Base-by-base conservation (phyloP, 1,140 invertebrate species). In the Agrilus planipennis region DNA sequence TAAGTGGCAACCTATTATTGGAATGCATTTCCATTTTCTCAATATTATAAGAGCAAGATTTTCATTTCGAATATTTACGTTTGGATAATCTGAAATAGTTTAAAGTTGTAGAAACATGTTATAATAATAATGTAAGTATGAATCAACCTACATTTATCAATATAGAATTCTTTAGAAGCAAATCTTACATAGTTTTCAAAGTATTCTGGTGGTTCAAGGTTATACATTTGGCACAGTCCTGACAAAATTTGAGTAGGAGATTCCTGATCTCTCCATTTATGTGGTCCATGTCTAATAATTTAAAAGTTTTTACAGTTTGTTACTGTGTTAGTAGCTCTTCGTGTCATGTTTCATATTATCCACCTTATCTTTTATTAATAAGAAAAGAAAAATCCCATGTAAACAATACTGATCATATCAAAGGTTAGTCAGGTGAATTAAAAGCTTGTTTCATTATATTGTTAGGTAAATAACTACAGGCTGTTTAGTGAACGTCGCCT, bases 221-320 rank as follows among this genome's bases (percentile, higher is more conserved):
- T 75, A 37, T 76, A 72, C 29, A 71, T 75, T 35, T 68, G 68
- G 54, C 87, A 90, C 0, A 91, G 52, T 15, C 76, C 70, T 18
- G 72, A 64, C 3, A 92, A 62, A 46, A 91, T 84, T 48, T 74
- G 71, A 0, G 72, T 76, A 3, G 89, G 89, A 54, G 75, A 79
- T 37, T 75, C 58, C 1, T 70, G 66, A 59, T 91, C 84, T 19
- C 86, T 67, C 89, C 89, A 92, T 18, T 68, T 65, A 51, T 82
- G 81, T 47, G 81, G 83, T 2, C 86, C 88, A 1, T 45, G 55
- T 31, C 70, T 73, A 40, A 11, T 43, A 53, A 38, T 41, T 32
- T 37, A 50, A 28, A 36, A n/a, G n/a, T n/a, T n/a, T n/a, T n/a
- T n/a, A n/a, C n/a, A n/a, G n/a, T n/a, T n/a, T n/a, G n/a, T n/a